Evolutionary conservation across 1,140 invertebrate species (phyloP), one percentile per base, ranked within the genome.

Genomic region (Solenopsis fugax): DNA sequence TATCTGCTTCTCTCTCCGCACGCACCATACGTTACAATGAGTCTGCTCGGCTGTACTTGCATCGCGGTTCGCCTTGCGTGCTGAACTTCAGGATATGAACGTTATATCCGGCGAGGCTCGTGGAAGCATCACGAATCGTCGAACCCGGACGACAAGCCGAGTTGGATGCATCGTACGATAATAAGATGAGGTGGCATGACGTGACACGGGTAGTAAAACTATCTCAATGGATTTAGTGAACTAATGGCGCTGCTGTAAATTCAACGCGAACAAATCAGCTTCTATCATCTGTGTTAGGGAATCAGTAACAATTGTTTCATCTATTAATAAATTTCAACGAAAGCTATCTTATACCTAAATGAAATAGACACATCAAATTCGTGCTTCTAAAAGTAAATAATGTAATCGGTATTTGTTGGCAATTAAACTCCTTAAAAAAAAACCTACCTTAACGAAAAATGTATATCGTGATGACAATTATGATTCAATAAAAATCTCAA

Each of bases 71-170:
- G 85, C 85, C 67, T 88, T 56, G 89, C 86, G 81, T 80, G 90
- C 65, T 90, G 56, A 86, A 75, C 77, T 87, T 77, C 69, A 64
- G 71, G 88, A 65, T 89, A 87, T 81, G 89, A 92, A 87, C 86
- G 89, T 73, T 82, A 48, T 24, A 73, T 84, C 67, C 80, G 80
- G 69, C 41, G 29, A 52, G 29, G 60, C 60, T 65, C 34, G 69
- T 41, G 80, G 69, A 73, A 45, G 69, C 54, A 75, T 62, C 69
- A 50, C 69, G 80, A 75, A 34, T 62, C 69, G 69, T 71, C 80
- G 54, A 71, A 81, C 10, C 9, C 54, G 80, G 54, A 84, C 45
- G 80, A 84, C 80, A 60, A 71, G 67, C 80, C 18, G 18, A 45
- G 78, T 29, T n/a, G 62, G 18, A 18, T 45, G 24, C 10, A 45